A percentile compares a stretch with the other conserved stretches of the same genome.
These are phyloP conservation scores for Hirudo medicinalis DNA, from an alignment of 1,140 invertebrate species.

Conservation along the genomic window DNA sequence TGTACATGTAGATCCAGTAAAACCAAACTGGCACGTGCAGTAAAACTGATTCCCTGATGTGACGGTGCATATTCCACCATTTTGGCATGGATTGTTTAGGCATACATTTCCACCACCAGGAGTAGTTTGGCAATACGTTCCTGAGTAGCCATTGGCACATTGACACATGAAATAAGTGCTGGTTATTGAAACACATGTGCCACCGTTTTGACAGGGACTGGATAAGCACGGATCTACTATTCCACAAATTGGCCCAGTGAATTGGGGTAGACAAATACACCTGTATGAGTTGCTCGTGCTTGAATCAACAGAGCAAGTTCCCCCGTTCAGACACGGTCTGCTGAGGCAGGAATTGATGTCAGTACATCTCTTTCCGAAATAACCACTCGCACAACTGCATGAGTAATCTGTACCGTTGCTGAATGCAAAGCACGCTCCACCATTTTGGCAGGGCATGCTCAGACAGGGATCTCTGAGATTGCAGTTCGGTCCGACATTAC, in stretches of 20 bases:
- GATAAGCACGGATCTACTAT: conserved; percentile 29
- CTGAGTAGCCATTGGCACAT: conserved; percentile 16
- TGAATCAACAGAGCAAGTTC: not conserved
- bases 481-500: conserved; percentile 48
- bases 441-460: conserved; percentile 18
- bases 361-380: not conserved
- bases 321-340: not conserved
- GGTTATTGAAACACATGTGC: conserved; percentile 23
- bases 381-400: conserved; percentile 12
- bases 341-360: not conserved
- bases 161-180: conserved; percentile 5
- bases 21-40: conserved; percentile 23
- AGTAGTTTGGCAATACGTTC: conserved; percentile 8
- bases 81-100: conserved; percentile 21
- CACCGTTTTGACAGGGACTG: conserved; percentile 28
- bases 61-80: conserved; percentile 43
- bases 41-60: conserved; percentile 53
- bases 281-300: conserved; percentile 3
- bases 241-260: conserved; percentile 19
- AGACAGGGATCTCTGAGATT: conserved; percentile 49
- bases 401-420: not conserved
- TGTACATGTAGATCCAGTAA: conserved; percentile 24
- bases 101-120: conserved; percentile 6
- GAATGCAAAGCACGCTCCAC: conserved; percentile 15
- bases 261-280: conserved; percentile 22